Conservation (phyloP, 2,797 vertebrate genomes). For the Epinephelus coioides region DNA sequence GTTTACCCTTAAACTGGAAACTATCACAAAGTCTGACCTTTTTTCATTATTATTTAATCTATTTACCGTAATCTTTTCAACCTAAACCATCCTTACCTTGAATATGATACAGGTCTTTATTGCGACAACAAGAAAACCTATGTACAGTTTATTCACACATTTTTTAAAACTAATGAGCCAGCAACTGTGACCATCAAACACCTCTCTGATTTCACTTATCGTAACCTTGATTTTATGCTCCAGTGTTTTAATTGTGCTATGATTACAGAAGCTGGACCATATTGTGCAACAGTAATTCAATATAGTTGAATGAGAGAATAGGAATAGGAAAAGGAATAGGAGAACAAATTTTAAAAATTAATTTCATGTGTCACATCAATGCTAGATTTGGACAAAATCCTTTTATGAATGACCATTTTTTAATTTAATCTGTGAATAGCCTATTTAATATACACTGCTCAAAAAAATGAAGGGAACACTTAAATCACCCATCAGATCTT, state of each 20-base stretch:
- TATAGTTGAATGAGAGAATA: slow-evolving; percentile 2
- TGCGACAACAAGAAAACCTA: neutral
- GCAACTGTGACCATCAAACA: neutral
- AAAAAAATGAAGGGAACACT: too few species aligned
- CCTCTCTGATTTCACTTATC: slow-evolving; percentile 8
- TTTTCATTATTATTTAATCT: slow-evolving; percentile 5
- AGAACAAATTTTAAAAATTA: too few species aligned
- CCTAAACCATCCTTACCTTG: slow-evolving; percentile 9
- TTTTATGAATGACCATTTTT: too few species aligned
- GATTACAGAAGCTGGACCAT: neutral
- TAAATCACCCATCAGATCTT: too few species aligned
- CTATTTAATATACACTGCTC: too few species aligned
- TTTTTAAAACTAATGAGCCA: slow-evolving; percentile 5
- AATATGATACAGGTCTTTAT: slow-evolving; percentile 4
- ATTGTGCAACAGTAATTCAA: slow-evolving; percentile 1
- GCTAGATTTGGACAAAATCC: too few species aligned
- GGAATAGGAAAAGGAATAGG: too few species aligned
- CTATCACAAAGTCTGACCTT: neutral
- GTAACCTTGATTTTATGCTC: slow-evolving; percentile 1
- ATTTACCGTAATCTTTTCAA: neutral
- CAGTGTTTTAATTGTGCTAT: neutral
- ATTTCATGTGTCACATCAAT: neutral
- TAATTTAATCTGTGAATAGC: too few species aligned
- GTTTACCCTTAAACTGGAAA: slow-evolving; percentile 17
- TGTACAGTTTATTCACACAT: slow-evolving; percentile 2